Conservation (phyloP, 2,113 vertebrate species). For the Cyprinus carpio region DNA sequence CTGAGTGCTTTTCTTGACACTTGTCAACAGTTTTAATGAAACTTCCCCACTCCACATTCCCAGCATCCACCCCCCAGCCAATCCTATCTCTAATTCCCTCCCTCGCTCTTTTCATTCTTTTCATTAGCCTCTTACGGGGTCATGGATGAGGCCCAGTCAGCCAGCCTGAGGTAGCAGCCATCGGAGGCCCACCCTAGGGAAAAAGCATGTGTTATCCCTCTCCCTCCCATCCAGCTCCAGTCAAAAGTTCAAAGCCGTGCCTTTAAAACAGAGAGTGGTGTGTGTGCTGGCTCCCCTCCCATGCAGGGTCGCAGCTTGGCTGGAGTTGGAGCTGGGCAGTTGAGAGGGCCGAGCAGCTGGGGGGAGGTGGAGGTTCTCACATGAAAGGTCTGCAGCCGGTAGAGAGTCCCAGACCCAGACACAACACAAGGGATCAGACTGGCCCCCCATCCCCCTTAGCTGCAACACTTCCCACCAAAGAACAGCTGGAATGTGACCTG, state of each 20-base stretch:
- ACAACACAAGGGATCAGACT: slow-evolving; percentile 71
- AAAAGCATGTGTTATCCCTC: slow-evolving; percentile 55
- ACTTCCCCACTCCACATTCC: slow-evolving; percentile 65
- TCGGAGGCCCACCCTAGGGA: slow-evolving; percentile 61
- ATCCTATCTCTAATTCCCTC: slow-evolving; percentile 65
- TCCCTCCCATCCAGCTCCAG: slow-evolving; percentile 49
- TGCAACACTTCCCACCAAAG: slow-evolving; percentile 67
- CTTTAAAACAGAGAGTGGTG: slow-evolving; percentile 50
- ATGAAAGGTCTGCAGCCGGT: slow-evolving; percentile 74
- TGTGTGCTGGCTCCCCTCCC: slow-evolving; percentile 53
- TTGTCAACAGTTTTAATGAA: slow-evolving; percentile 76
- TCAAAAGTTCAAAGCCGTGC: slow-evolving; percentile 58
- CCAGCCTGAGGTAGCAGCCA: slow-evolving; percentile 55
- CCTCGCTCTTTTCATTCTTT: slow-evolving; percentile 76
- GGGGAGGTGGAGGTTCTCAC: slow-evolving; percentile 59
- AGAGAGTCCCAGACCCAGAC: slow-evolving; percentile 80
- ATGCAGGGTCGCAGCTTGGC: slow-evolving; percentile 53
- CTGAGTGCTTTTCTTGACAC: slow-evolving; percentile 71
- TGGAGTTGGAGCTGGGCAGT: slow-evolving; percentile 51
- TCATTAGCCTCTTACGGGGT: slow-evolving; percentile 71
- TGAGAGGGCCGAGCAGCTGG: slow-evolving; percentile 51
- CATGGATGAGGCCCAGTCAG: slow-evolving; percentile 65
- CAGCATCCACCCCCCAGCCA: slow-evolving; percentile 66
- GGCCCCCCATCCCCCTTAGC: slow-evolving; percentile 43
- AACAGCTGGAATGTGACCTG: slow-evolving; percentile 82